Percentiles rank a stretch among this genome's conserved stretches.
Evolutionary conservation across 2,113 vertebrate genomes (phyloP).

Genomic region (Centrocercus urophasianus): DNA sequence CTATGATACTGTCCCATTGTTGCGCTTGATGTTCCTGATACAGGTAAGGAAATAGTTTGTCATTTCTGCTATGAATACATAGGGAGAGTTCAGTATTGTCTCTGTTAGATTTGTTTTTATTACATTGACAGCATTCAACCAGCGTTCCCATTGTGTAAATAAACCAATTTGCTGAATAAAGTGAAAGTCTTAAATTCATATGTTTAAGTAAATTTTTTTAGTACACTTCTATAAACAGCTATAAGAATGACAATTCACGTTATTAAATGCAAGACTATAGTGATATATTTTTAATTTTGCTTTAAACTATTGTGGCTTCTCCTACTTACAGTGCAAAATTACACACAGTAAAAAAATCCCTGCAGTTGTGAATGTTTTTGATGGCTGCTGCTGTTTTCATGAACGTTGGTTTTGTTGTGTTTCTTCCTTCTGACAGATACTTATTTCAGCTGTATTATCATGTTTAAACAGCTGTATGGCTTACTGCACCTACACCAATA

Average conservation of each 20-base stretch:
- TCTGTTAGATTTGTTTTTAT: slow-evolving; percentile 83
- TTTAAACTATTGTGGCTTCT: slow-evolving; percentile 67
- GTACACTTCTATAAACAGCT: slow-evolving; percentile 73
- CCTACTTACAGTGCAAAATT: slow-evolving; percentile 42
- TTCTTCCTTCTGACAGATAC: slow-evolving; percentile 61
- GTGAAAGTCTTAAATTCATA: slow-evolving; percentile 86
- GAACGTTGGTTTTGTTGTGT: slow-evolving; percentile 40
- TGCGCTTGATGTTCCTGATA: slow-evolving; percentile 84
- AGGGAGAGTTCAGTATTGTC: slow-evolving; percentile 80
- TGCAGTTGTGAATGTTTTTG: slow-evolving; percentile 68
- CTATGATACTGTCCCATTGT: slow-evolving; percentile 77
- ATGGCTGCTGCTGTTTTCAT: slow-evolving; percentile 74
- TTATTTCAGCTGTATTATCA: slow-evolving; percentile 62
- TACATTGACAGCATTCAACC: slow-evolving; percentile 81
- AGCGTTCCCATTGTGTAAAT: slow-evolving; percentile 85
- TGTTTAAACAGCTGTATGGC: slow-evolving; percentile 63
- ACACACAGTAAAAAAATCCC: slow-evolving; percentile 50
- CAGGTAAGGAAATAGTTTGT: slow-evolving; percentile 86
- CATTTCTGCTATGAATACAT: slow-evolving; percentile 68
- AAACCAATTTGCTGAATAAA: slow-evolving; percentile 88
- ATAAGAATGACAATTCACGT: slow-evolving; percentile 68
- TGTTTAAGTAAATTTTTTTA: slow-evolving; percentile 85
- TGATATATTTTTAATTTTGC: slow-evolving; percentile 39
- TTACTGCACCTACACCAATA: slow-evolving; percentile 49
- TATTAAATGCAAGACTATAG: slow-evolving; percentile 61